These are phyloP conservation scores for Sternotherus odoratus DNA, from an alignment of 2,797 vertebrate species.

Conservation along the genomic window DNA sequence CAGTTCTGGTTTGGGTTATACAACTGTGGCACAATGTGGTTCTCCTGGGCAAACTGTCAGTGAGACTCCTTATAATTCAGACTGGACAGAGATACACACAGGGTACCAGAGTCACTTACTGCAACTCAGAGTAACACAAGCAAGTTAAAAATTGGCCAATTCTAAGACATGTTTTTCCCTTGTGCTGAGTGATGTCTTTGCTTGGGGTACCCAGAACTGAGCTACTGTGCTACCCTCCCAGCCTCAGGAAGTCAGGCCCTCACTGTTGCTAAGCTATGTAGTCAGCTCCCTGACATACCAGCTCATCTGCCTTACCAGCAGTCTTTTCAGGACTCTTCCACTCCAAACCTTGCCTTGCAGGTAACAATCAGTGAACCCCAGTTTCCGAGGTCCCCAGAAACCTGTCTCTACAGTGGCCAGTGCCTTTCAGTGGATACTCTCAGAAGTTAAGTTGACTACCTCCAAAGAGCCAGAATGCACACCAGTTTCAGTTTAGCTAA, in stretches of 20 bases:
- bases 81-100: neutral
- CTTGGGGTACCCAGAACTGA: neutral
- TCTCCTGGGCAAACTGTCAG: neutral
- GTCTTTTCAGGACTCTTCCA: neutral
- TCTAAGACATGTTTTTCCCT: neutral
- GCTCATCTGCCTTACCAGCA: neutral
- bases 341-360: neutral
- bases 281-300: neutral
- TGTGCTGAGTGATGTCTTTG: neutral
- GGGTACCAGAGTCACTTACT: neutral
- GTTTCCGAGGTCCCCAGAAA: too few relatives aligned
- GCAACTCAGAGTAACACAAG: neutral
- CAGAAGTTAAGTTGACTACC: neutral
- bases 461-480: neutral
- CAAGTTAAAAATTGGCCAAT: neutral
- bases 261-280: neutral
- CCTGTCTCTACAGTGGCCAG: too few relatives aligned
- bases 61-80: neutral
- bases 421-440: neutral
- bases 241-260: neutral
- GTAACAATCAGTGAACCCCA: neutral
- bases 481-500: neutral
- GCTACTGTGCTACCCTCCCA: neutral
- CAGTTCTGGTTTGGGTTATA: rapidly evolving
- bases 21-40: neutral